A percentile compares a stretch with the other conserved stretches of the same genome.
phyloP scores from a whole-genome alignment of 2,113 vertebrate species.

The Chloropsis cyanopogon region DNA sequence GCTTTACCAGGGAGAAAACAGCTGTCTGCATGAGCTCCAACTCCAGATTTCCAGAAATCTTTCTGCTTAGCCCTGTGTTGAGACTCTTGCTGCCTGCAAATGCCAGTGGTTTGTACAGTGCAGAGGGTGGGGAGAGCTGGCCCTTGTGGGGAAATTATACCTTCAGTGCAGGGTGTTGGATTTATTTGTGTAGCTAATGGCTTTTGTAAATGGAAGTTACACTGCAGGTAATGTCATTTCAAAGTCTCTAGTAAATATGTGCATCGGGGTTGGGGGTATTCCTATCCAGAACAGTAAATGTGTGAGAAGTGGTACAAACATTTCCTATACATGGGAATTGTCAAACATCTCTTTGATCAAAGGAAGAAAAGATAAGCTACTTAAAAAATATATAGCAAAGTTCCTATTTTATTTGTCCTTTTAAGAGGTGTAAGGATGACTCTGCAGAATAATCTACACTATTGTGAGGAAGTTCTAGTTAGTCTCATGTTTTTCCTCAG shows the following conservation, averaged over 20 bases:
- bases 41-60: not conserved
- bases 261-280: not conserved
- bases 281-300: not conserved
- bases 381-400: not conserved
- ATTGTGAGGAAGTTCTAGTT: not conserved
- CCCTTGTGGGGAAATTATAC: not conserved
- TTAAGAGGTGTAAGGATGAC: not conserved
- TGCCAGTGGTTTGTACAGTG: fast-evolving
- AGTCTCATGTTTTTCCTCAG: not conserved
- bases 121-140: not conserved
- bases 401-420: not conserved
- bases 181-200: not conserved
- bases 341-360: not conserved
- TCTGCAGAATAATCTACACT: not conserved
- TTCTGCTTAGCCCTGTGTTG: not conserved
- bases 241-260: not conserved
- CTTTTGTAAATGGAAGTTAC: not conserved
- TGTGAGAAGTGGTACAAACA: fast-evolving
- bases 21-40: not conserved
- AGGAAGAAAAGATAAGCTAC: not conserved
- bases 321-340: not conserved
- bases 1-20: conserved; percentile 38
- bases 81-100: not conserved
- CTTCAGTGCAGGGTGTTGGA: not conserved
- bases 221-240: not conserved